Evolutionary conservation across 2,113 vertebrate genomes (phyloP).

Genomic region (Malurus cyaneus): DNA sequence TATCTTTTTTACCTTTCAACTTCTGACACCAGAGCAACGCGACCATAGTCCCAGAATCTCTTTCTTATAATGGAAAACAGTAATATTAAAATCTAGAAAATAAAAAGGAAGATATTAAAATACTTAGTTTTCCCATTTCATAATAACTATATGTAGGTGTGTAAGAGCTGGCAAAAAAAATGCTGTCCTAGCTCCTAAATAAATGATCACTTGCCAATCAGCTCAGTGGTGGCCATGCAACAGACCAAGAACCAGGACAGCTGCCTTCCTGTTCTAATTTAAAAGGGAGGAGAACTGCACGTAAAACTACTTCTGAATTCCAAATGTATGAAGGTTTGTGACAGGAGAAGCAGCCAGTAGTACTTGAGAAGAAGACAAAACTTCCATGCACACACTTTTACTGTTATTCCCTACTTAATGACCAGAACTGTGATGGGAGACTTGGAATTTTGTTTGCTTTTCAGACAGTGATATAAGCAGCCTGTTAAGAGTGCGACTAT

Average conservation of each 20-base stretch:
- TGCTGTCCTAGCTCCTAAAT: neutral
- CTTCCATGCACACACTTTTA: neutral
- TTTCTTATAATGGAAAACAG: slow-evolving; percentile 87
- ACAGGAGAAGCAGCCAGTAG: neutral
- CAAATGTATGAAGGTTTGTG: neutral
- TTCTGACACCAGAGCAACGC: slow-evolving; percentile 89
- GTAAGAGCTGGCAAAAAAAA: neutral
- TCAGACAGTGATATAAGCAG: neutral
- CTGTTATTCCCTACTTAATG: neutral
- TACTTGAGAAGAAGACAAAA: neutral
- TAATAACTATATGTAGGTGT: neutral
- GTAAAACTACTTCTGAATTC: neutral
- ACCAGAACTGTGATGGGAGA: neutral
- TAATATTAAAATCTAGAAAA: slow-evolving; percentile 81
- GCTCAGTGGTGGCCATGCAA: neutral
- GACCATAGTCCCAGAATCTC: slow-evolving; percentile 92
- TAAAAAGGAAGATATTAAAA: neutral
- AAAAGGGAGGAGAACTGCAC: neutral
- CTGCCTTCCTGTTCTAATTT: neutral
- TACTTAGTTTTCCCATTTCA: neutral
- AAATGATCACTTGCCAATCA: neutral
- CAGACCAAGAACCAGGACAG: neutral
- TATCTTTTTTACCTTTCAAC: slow-evolving; percentile 74
- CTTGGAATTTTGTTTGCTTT: neutral
- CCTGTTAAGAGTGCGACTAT: neutral